phyloP scores from a whole-genome alignment of 1,140 invertebrate species.

The Bradysia coprophila region DNA sequence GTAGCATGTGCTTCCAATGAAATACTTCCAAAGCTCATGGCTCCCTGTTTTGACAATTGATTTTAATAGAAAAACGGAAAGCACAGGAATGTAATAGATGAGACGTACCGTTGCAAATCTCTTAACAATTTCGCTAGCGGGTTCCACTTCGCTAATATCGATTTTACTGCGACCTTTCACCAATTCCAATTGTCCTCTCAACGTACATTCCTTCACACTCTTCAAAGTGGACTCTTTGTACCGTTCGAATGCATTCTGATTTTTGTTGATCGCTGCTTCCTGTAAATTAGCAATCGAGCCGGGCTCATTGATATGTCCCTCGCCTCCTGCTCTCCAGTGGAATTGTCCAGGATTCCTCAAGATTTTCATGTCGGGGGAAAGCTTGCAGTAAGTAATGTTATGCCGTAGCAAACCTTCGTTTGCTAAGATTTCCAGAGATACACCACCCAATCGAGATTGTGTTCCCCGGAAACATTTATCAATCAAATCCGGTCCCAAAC shows the following conservation, averaged over 20 bases:
- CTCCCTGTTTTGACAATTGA: slow-evolving; percentile 27
- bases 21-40: slow-evolving; percentile 39
- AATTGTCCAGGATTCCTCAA: slow-evolving; percentile 88
- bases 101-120: slow-evolving; percentile 27
- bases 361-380: slow-evolving; percentile 53
- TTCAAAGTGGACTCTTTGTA: slow-evolving; percentile 78
- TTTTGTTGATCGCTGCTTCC: slow-evolving; percentile 71
- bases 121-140: slow-evolving; percentile 90
- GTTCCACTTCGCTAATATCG: slow-evolving; percentile 74
- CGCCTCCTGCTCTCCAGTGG: slow-evolving; percentile 92
- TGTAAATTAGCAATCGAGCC: slow-evolving; percentile 83
- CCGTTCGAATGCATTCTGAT: slow-evolving; percentile 63
- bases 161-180: slow-evolving; percentile 55
- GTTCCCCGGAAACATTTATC: slow-evolving; percentile 92
- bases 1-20: slow-evolving; percentile 84
- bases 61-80: not conserved
- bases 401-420: slow-evolving; percentile 76
- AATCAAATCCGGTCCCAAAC: slow-evolving; percentile 78
- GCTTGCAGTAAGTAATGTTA: slow-evolving; percentile 53
- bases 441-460: slow-evolving; percentile 85
- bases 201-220: slow-evolving; percentile 69
- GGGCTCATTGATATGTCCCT: slow-evolving; percentile 97
- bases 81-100: not conserved
- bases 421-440: slow-evolving; percentile 75
- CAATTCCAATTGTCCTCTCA: slow-evolving; percentile 84